These are phyloP conservation scores for Drosophila micromelanica DNA, from an alignment of 1,140 invertebrate genomes.

Conservation along the genomic window DNA sequence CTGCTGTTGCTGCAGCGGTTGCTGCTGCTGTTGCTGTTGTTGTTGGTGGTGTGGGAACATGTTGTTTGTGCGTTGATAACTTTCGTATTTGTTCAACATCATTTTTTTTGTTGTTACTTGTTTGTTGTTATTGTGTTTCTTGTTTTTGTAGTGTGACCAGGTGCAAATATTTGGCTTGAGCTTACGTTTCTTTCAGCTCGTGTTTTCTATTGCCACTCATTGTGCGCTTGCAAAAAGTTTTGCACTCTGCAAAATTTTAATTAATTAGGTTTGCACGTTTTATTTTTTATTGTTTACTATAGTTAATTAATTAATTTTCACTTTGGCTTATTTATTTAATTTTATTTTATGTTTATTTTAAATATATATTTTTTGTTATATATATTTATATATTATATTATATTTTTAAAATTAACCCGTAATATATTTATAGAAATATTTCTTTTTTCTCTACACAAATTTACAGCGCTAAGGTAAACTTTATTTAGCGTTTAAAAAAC, in stretches of 20 bases:
- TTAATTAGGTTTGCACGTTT: constrained; percentile 10
- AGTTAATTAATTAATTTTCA: neutral
- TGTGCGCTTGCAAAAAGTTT: constrained; percentile 8
- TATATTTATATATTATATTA: neutral
- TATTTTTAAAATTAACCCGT: neutral
- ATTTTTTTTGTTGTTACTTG: constrained; percentile 50
- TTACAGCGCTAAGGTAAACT: constrained; percentile 1
- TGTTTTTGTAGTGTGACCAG: constrained; percentile 28
- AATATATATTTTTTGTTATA: too few species aligned
- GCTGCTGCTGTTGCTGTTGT: constrained; percentile 41
- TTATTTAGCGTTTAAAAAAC: constrained; percentile 13
- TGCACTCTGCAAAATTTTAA: constrained; percentile 16
- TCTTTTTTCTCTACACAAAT: constrained; percentile 5
- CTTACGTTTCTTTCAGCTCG: neutral
- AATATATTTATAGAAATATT: neutral
- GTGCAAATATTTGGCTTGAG: constrained; percentile 7
- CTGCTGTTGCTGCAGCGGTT: constrained; percentile 34
- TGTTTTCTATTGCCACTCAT: constrained; percentile 15
- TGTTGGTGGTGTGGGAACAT: constrained; percentile 68
- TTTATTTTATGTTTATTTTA: neutral
- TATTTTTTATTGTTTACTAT: too few species aligned
- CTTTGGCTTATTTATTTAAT: neutral
- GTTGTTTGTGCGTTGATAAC: constrained; percentile 72
- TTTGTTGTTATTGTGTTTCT: constrained; percentile 8
- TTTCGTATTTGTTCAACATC: constrained; percentile 78